Evolutionary conservation across 2,888 invertebrate genomes (phyloP).

Genomic region (Drosophila demipolita): DNA sequence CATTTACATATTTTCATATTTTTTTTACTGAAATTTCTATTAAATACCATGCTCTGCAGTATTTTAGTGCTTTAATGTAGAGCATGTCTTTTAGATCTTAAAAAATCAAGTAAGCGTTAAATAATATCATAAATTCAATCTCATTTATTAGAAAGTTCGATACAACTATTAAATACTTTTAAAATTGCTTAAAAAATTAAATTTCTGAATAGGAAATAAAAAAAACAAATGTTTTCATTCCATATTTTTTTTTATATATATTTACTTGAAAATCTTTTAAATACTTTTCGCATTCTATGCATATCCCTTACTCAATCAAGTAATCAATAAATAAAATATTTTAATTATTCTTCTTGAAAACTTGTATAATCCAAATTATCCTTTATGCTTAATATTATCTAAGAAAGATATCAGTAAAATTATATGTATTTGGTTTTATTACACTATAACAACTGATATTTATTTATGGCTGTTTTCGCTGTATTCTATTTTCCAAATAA

Average conservation of each 20-base stretch:
- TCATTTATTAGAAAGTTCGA: not conserved
- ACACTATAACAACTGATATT: not conserved
- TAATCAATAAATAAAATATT: not conserved
- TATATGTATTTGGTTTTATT: not conserved
- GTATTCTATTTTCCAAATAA: not conserved
- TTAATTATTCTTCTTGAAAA: not conserved
- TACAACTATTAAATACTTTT: rapidly evolving
- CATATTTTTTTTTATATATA: not conserved
- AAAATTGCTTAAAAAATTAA: not conserved
- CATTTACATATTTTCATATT: not conserved
- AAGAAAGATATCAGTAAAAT: not conserved
- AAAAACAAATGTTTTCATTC: not conserved
- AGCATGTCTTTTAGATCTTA: not conserved
- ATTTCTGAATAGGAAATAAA: not conserved
- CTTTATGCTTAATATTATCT: not conserved
- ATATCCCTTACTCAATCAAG: not conserved
- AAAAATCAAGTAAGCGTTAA: not conserved
- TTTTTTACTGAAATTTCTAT: not conserved
- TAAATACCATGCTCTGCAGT: not conserved
- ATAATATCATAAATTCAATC: not conserved
- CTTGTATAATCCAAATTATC: not conserved
- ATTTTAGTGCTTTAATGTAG: not conserved
- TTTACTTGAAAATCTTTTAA: not conserved
- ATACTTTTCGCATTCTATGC: not conserved
- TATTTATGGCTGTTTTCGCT: not conserved